phyloP scores from a whole-genome alignment of 2,113 vertebrate genomes.

The Caretta caretta region DNA sequence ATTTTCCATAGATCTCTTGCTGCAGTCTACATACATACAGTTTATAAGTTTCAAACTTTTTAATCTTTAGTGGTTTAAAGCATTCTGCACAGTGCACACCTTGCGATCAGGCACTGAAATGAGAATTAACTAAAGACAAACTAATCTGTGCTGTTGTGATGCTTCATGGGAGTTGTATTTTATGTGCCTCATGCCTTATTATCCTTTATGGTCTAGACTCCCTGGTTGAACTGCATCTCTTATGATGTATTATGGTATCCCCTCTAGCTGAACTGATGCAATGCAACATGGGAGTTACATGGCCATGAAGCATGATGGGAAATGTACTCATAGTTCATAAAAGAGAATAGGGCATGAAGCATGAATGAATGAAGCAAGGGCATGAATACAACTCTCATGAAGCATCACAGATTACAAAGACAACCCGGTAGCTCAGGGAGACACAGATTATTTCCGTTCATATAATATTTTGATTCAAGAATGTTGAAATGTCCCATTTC shows the following conservation, averaged over 20 bases:
- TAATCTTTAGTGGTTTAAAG: slow-evolving; percentile 12
- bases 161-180: neutral
- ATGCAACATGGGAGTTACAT: neutral
- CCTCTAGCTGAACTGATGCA: neutral
- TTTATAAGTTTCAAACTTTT: neutral
- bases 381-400: neutral
- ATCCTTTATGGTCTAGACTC: neutral
- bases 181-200: no score
- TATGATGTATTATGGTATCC: neutral
- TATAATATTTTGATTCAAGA: neutral
- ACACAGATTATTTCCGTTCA: neutral
- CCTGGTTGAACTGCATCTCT: neutral
- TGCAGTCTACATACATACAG: neutral
- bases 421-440: neutral
- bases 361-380: neutral
- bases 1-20: slow-evolving; percentile 25
- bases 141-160: neutral
- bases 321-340: neutral
- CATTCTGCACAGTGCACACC: neutral
- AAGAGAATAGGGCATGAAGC: neutral
- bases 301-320: neutral
- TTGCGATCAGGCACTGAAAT: neutral
- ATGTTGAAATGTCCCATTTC: neutral
- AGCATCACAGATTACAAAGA: neutral
- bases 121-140: slow-evolving; percentile 16